Evolutionary conservation across 2,113 vertebrate genomes (phyloP).

Genomic region (Oxyruncus cristatus): DNA sequence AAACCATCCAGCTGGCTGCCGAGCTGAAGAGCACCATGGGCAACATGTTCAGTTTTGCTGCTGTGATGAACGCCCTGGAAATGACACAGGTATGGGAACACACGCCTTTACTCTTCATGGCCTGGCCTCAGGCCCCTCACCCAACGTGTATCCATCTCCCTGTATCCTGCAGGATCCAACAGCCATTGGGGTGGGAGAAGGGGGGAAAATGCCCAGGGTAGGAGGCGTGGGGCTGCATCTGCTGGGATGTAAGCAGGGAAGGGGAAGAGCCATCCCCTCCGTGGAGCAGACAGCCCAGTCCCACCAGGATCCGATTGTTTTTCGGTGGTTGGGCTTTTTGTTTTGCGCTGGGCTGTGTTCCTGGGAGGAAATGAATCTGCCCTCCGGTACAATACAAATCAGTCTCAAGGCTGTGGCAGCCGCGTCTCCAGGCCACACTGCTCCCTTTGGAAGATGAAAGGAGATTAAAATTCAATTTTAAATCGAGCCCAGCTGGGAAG

Average conservation of each 20-base stretch:
- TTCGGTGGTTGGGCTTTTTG: slow-evolving; percentile 6
- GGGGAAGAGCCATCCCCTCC: neutral
- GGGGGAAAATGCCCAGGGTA: neutral
- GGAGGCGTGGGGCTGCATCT: neutral
- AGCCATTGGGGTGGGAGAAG: neutral
- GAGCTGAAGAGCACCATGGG: slow-evolving; percentile 94
- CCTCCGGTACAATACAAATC: slow-evolving; percentile 36
- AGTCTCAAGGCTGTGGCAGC: slow-evolving; percentile 56
- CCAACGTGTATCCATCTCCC: neutral
- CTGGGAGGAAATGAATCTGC: slow-evolving; percentile 62
- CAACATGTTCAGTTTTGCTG: slow-evolving; percentile 98
- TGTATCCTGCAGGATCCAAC: rapidly evolving
- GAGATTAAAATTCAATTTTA: slow-evolving; percentile 63
- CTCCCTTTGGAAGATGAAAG: slow-evolving; percentile 63
- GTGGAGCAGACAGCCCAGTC: neutral
- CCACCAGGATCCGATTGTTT: neutral
- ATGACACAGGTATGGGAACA: slow-evolving; percentile 83
- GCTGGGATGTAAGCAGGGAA: neutral
- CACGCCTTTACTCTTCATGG: neutral
- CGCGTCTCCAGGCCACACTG: slow-evolving; percentile 8
- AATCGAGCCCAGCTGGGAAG: slow-evolving; percentile 59
- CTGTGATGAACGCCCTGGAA: slow-evolving; percentile 95
- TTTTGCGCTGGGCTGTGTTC: slow-evolving; percentile 48
- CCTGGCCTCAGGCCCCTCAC: neutral
- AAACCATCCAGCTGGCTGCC: slow-evolving; percentile 94